Base-by-base conservation (phyloP, 2,113 vertebrate species). In the Tylochromis polylepis region DNA sequence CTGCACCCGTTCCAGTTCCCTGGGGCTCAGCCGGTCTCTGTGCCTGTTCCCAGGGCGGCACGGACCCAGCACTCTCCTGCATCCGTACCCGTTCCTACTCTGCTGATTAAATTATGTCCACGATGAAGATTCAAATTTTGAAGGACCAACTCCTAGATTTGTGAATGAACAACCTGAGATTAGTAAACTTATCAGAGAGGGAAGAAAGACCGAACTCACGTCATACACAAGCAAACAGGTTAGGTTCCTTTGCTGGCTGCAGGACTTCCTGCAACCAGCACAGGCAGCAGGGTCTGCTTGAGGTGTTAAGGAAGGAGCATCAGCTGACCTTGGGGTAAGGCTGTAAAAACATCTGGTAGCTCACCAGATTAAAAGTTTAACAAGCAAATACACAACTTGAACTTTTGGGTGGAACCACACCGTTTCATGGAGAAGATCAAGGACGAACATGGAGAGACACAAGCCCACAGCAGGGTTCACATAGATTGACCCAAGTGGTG, bases 21-120 rank as follows among this genome's bases (percentile, higher is more conserved):
- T n/a, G n/a, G n/a, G n/a, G n/a, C n/a, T n/a, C n/a, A n/a, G n/a
- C n/a, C n/a, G n/a, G n/a, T n/a, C n/a, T n/a, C n/a, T n/a, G n/a
- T n/a, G n/a, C n/a, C n/a, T n/a, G n/a, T 2, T 65, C 11, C 59
- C 4, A 62, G 29, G 58, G 1, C 8, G 0, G 58, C 58, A 20
- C 1, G 0, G 59, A 36, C 59, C 1, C 59, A 36, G 59, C 59
- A 20, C 59, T 0, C 59, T 34, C 29, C 29, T 62, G 5, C 59
- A 62, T 16, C 16, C 5, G 3, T 62, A 34, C 29, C 29, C 20
- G 29, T 6, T 34, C 29, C 34, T 49, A 75, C 8, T 49, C 41
- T 49, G 41, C 41, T 49, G 2, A 75, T 27, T 49, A 49, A 49
- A 49, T 16, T 27, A 55, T n/a, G 41, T 11, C 22, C 22, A 43